Conservation (phyloP, 2,888 invertebrate species). For the Caenorhabditis zanzibari region DNA sequence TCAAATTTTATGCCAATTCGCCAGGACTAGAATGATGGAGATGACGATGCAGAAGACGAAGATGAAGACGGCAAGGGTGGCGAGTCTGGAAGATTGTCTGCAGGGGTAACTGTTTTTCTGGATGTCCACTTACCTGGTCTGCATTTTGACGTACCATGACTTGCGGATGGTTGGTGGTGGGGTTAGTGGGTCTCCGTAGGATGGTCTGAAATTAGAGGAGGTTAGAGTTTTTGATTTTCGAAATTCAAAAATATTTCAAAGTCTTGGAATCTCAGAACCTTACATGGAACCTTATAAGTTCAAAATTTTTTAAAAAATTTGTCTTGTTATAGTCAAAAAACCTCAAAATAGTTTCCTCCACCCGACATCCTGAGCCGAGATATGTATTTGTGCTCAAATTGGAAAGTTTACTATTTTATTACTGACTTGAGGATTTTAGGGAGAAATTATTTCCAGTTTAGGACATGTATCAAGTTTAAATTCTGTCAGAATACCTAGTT, state of each 20-base stretch:
- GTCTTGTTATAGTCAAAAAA: no score
- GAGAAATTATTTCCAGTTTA: no score
- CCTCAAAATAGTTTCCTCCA: no score
- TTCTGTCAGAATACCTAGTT: no score
- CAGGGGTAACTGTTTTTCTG: background rate
- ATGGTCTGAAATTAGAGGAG: slow-evolving; percentile 56
- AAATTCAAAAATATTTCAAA: background rate
- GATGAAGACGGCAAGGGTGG: slow-evolving; percentile 50
- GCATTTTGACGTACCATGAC: slow-evolving; percentile 56
- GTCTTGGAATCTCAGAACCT: background rate
- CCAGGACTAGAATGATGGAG: slow-evolving; percentile 52
- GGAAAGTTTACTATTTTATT: no score
- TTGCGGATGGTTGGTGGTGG: slow-evolving; percentile 63
- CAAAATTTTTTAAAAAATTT: no score
- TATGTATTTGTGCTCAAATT: no score
- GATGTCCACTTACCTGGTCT: slow-evolving; percentile 43
- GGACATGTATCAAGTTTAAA: no score
- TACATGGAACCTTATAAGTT: no score
- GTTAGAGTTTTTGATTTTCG: background rate
- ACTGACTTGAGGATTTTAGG: no score
- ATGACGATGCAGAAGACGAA: slow-evolving; percentile 63
- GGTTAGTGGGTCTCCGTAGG: slow-evolving; percentile 48
- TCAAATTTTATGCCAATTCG: slow-evolving; percentile 58
- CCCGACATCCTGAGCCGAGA: no score
- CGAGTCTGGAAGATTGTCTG: slow-evolving; percentile 38